Evolutionary conservation across 2,113 vertebrate species (phyloP).

Genomic region (Sphyrna mokarran): DNA sequence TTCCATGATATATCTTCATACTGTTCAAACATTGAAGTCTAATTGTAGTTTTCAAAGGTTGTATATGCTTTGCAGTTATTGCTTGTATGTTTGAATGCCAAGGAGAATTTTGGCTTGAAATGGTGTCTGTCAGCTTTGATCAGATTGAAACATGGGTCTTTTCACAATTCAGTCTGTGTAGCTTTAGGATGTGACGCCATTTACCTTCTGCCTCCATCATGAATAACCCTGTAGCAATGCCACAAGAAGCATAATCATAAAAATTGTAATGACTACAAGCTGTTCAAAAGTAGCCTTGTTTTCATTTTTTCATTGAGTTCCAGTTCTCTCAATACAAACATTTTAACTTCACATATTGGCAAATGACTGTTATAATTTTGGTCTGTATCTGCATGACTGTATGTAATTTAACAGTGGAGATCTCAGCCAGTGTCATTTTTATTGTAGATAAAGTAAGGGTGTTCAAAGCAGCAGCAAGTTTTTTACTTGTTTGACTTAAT

Average conservation of each 20-base stretch:
- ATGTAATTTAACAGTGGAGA: not conserved
- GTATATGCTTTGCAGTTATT: not conserved
- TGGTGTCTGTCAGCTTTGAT: not conserved
- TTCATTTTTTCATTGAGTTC: not conserved
- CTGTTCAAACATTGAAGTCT: not conserved
- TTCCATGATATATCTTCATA: not conserved
- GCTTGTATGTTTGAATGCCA: not conserved
- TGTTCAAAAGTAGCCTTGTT: not conserved
- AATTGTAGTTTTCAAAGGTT: not conserved
- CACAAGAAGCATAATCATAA: not conserved
- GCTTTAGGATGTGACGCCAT: not conserved
- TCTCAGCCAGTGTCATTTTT: not conserved
- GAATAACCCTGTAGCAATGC: not conserved
- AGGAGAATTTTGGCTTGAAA: not conserved
- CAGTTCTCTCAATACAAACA: not conserved
- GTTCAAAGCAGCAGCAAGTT: not conserved
- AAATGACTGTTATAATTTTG: not conserved
- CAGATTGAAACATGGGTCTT: not conserved
- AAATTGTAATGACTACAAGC: not conserved
- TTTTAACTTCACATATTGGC: not conserved
- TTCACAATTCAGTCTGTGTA: constrained; percentile 1
- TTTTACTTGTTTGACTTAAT: not conserved
- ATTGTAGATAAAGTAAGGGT: not conserved
- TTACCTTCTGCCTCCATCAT: not conserved
- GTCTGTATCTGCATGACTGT: not conserved